Base-by-base conservation (phyloP, 2,888 invertebrate genomes). In the Lithophane ornitopus region DNA sequence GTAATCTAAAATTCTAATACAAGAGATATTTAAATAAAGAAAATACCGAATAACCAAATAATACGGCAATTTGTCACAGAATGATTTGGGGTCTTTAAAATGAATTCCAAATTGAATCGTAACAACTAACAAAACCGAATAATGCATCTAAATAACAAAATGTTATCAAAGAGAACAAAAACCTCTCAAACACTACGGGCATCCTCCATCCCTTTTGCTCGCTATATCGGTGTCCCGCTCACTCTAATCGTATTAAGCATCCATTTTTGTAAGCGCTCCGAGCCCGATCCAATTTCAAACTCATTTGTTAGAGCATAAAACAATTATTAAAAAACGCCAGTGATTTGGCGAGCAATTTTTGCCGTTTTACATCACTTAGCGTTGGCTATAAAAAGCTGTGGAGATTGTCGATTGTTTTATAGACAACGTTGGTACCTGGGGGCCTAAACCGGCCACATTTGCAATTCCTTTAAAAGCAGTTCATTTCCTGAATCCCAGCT, bases 241-340 rank as follows among this genome's bases (percentile, higher is more conserved):
- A 84, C 97, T 93, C 97, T 97, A 97, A 97, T 97, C 94, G 92
- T 91, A 97, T 97, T 97, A 97, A 94, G 97, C 97, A 96, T 97
- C 97, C 97, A 97, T 97, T 97, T 97, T 97, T 97, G 97, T 94
- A 93, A 94, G 95, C 95, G 96, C 95, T 94, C 88, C 89, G 94
- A 94, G 95, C 95, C 95, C 94, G 97, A 97, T 97, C 96, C 97
- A 97, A 97, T 97, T 97, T 97, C 97, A 97, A 97, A 97, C 97
- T 97, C 97, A 97, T 97, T 97, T 97, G 97, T 97, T 96, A 96
- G 92, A 93, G 93, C 92, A 94, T 96, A 96, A 96, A 96, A 94
- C 96, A 96, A 96, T 96, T 96, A 96, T 96, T 96, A 96, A 96
- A 96, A 96, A 96, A 96, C 95, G 93, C 93, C 94, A 91, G 95